Base-by-base conservation (phyloP, 2,888 invertebrate genomes). In the Sphaerophoria rueppellii region DNA sequence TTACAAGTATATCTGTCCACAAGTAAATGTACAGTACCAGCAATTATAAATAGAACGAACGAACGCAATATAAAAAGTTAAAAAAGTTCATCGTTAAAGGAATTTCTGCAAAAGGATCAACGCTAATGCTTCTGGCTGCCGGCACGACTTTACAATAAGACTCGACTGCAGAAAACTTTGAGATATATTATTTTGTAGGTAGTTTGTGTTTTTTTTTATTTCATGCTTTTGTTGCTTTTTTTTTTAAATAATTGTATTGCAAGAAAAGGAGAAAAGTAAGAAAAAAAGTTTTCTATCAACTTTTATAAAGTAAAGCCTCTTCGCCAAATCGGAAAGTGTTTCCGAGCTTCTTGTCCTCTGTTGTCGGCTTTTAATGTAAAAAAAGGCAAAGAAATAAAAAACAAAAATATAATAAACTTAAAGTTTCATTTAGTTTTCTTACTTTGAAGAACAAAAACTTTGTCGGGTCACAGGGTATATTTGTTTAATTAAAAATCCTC, bases 221-320 rank as follows among this genome's bases (percentile, higher is more conserved):
- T 50, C 14, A 24, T 63, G 50, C 73, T 73, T 48, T 65, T 78
- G 61, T 57, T 52, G 37, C 43, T 16, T 52, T 69, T 55, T 63
- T 24, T 24, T 24, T 24, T 24, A 40, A 40, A 9, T 43, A 12
- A 58, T 43, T 78, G 65, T 70, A 74, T 74, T 54, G 63, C 60
- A 74, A 78, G 58, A 75, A 70, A 71, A 80, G 50, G 24, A 43
- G 72, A 69, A 72, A 46, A 46, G 5, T 24, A 61, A 60, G 11
- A 50, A 50, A 65, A 65, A 63, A 78, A 78, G 78, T 82, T 82
- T 77, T 82, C 54, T 70, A 78, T 82, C 78, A 67, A 82, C 78
- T 82, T 78, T 74, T 78, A 82, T 82, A 82, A 78, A 70, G 82
- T 73, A 73, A 11, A 63, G 78, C 54, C 70, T 82, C 74, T 78